Evolutionary conservation across 2,888 invertebrate genomes (phyloP).

Genomic region (Eudasyphora cyanicolor): DNA sequence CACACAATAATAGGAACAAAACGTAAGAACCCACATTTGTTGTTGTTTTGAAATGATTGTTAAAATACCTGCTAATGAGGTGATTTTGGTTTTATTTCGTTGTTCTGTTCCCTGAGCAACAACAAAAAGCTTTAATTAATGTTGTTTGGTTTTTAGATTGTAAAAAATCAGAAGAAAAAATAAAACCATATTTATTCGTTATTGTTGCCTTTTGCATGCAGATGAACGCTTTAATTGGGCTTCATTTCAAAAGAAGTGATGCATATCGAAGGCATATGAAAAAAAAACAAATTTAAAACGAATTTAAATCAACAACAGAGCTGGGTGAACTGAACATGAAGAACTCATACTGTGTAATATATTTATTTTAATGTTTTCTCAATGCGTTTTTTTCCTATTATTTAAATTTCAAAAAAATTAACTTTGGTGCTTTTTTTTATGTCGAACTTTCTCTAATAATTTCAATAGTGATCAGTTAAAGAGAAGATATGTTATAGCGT

Average conservation of each 20-base stretch:
- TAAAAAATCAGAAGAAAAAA: neutral
- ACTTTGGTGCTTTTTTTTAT: too few species aligned
- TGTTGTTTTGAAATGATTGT: neutral
- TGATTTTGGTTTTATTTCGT: neutral
- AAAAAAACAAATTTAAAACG: neutral
- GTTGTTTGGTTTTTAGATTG: neutral
- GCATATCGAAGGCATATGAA: neutral
- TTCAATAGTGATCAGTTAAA: neutral
- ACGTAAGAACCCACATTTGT: neutral
- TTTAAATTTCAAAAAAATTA: neutral
- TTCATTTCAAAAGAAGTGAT: neutral
- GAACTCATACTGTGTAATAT: slow-evolving; percentile 1
- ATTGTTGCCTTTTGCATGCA: neutral
- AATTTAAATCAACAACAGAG: neutral
- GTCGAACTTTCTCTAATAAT: slow-evolving; percentile 21
- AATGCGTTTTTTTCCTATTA: neutral
- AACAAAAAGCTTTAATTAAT: neutral
- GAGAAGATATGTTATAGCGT: neutral
- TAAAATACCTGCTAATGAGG: neutral
- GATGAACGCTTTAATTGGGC: slow-evolving; percentile 1
- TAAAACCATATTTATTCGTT: neutral
- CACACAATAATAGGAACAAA: neutral
- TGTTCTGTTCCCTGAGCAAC: neutral
- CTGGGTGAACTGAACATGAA: neutral
- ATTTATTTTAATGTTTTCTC: neutral